Evolutionary conservation across 2,888 invertebrate genomes (phyloP).

Genomic region (Polydrusus tereticollis): DNA sequence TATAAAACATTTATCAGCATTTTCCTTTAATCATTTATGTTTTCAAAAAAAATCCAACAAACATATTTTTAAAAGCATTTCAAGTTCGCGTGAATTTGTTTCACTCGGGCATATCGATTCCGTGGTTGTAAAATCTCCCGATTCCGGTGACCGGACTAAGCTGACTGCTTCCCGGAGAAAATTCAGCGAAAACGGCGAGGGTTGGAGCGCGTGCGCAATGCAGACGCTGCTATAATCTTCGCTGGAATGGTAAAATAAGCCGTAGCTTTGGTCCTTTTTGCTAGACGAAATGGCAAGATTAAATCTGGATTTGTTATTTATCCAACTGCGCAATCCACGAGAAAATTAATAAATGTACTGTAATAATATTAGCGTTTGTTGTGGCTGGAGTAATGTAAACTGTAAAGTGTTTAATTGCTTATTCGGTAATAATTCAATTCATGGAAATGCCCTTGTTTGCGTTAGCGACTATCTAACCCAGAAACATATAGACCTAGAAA

Average conservation of each 20-base stretch:
- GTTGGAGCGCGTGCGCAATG: slow-evolving; percentile 39
- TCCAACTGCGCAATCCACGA: neutral
- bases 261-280: neutral
- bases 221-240: slow-evolving; percentile 17
- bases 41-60: neutral
- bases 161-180: slow-evolving; percentile 62
- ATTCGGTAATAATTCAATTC: too few species aligned
- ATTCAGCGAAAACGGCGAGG: slow-evolving; percentile 42
- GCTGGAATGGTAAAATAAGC: slow-evolving; percentile 26
- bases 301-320: neutral
- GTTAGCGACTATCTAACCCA: too few species aligned
- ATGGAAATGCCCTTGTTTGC: too few species aligned
- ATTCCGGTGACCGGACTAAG: slow-evolving; percentile 63
- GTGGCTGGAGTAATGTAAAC: too few species aligned
- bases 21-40: neutral
- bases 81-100: slow-evolving; percentile 58
- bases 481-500: too few species aligned
- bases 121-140: slow-evolving; percentile 52
- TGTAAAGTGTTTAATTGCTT: too few species aligned
- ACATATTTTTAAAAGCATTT: slow-evolving; percentile 12
- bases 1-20: neutral
- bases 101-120: slow-evolving; percentile 62
- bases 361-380: too few species aligned
- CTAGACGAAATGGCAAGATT: slow-evolving; percentile 29
- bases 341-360: neutral